A percentile compares a stretch with the other conserved stretches of the same genome.
phyloP scores from a whole-genome alignment of 2,797 vertebrate genomes.

The Myioborus melanocephalus region DNA sequence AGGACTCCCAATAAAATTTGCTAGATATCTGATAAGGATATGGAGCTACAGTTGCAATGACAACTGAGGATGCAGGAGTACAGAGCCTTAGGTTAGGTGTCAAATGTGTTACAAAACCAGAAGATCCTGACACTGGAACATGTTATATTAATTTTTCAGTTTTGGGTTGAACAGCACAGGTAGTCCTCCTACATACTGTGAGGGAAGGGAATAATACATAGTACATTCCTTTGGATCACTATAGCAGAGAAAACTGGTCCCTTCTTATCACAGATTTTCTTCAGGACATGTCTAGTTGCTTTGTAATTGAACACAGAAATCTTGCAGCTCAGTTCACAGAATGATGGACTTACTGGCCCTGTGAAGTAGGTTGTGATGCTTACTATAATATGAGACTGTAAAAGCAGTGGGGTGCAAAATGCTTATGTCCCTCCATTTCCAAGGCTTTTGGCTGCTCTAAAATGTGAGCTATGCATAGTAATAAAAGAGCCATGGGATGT shows the following conservation, averaged over 20 bases:
- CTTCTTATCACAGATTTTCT: neutral
- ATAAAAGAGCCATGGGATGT: neutral
- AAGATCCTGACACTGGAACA: neutral
- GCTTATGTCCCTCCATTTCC: neutral
- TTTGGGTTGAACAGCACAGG: neutral
- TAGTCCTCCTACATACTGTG: accelerated
- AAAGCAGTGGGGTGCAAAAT: neutral
- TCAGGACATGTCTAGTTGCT: neutral
- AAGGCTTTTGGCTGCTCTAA: neutral
- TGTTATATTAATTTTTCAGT: neutral
- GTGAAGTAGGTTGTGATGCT: neutral
- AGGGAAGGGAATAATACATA: neutral
- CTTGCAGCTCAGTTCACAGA: neutral
- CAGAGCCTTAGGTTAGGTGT: neutral
- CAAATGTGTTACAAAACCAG: neutral
- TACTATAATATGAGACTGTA: neutral
- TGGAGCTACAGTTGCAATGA: neutral
- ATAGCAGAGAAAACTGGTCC: neutral
- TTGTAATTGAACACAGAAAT: neutral
- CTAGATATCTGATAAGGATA: neutral
- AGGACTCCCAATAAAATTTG: neutral
- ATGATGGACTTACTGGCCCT: neutral
- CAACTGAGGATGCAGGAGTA: neutral
- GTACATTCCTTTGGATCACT: neutral
- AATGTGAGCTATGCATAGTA: neutral